Percentiles rank a stretch among this genome's conserved stretches.
These are phyloP conservation scores for Rhagoletis pomonella DNA, from an alignment of 1,140 invertebrate species.

Conservation along the genomic window DNA sequence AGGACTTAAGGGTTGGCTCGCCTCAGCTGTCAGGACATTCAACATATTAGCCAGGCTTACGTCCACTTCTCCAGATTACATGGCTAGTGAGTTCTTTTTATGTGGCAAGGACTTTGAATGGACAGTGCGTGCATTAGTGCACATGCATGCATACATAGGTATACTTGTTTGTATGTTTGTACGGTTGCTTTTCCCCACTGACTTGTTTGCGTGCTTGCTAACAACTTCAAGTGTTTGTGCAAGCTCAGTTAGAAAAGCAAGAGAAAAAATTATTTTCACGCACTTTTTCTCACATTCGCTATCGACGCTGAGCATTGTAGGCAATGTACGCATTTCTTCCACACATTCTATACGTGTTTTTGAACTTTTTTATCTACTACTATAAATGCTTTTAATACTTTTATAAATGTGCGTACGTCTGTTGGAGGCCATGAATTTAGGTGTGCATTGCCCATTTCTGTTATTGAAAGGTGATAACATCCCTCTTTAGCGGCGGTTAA, in stretches of 20 bases:
- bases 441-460: conserved; percentile 49
- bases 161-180: background rate
- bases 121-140: background rate
- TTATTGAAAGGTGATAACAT: conserved; percentile 59
- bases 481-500: conserved; percentile 58
- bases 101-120: background rate
- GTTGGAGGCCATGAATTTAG: conserved; percentile 17
- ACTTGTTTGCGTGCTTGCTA: background rate
- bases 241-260: conserved; percentile 6
- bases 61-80: background rate
- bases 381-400: background rate
- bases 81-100: background rate
- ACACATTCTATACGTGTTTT: background rate
- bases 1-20: conserved; percentile 9
- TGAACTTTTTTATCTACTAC: background rate
- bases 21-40: background rate
- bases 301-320: background rate
- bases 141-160: too few species aligned
- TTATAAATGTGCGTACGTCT: background rate
- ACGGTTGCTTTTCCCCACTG: background rate
- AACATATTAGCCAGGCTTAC: background rate
- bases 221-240: background rate
- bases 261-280: conserved; percentile 36
- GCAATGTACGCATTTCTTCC: background rate
- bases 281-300: conserved; percentile 26